Percentiles rank a stretch among this genome's conserved stretches.
These are phyloP conservation scores for Muricea muricata DNA, from an alignment of 92 coral and sea anemone species.

Conservation along the genomic window DNA sequence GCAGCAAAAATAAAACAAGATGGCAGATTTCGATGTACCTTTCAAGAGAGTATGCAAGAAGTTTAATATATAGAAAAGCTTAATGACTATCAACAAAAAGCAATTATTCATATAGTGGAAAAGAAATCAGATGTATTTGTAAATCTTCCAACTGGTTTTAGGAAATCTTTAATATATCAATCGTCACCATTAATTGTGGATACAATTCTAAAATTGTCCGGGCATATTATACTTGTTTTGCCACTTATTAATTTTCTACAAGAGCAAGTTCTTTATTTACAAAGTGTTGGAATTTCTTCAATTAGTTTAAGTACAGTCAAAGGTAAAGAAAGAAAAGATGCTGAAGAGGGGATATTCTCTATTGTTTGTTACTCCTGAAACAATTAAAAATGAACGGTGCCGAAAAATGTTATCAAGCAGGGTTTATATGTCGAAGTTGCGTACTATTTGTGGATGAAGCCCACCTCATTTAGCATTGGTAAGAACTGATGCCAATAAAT, in stretches of 20 bases:
- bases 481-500: neutral
- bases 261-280: slow-evolving; percentile 18
- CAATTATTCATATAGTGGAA: neutral
- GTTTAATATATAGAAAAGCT: neutral
- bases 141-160: slow-evolving; percentile 41
- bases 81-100: neutral
- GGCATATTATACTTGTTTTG: slow-evolving; percentile 28
- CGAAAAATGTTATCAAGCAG: neutral
- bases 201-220: neutral
- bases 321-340: slow-evolving; percentile 1
- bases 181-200: slow-evolving; percentile 13
- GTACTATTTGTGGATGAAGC: neutral
- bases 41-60: neutral
- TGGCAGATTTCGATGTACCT: neutral
- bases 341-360: slow-evolving; percentile 5
- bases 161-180: slow-evolving; percentile 33
- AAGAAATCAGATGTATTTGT: neutral
- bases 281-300: slow-evolving; percentile 13
- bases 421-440: neutral
- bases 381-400: neutral
- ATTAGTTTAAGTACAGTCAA: slow-evolving; percentile 32
- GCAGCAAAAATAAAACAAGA: neutral
- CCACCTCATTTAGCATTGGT: neutral
- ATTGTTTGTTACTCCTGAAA: slow-evolving; percentile 27
- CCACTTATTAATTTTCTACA: slow-evolving; percentile 29